Percentiles rank a stretch among this genome's conserved stretches.
Conservation (phyloP, 92 coral and sea anemone species). For the Umimayanthus kanabou region DNA sequence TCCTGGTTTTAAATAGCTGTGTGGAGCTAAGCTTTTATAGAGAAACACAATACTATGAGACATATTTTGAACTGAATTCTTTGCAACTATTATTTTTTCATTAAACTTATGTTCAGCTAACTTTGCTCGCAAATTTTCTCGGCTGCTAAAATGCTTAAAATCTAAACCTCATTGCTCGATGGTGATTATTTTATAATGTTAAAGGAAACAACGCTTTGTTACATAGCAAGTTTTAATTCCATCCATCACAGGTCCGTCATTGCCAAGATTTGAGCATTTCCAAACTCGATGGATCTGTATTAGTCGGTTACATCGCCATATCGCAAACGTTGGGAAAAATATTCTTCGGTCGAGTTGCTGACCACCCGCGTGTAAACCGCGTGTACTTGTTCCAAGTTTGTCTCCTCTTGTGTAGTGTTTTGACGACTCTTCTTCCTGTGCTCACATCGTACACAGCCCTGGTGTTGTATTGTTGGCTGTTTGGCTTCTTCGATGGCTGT, state of each 20-base stretch:
- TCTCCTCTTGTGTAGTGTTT: constrained; percentile 60
- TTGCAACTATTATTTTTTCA: too few relatives aligned
- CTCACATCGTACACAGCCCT: constrained; percentile 59
- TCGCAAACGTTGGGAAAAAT: constrained; percentile 78
- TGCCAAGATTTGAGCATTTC: constrained; percentile 78
- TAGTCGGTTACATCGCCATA: constrained; percentile 80
- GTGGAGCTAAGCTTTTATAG: too few relatives aligned
- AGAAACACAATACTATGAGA: too few relatives aligned
- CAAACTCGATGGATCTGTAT: constrained; percentile 60
- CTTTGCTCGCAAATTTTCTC: too few relatives aligned
- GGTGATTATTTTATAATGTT: too few relatives aligned
- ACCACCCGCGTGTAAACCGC: constrained; percentile 65
- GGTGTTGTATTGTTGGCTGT: constrained; percentile 54
- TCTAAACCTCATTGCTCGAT: not conserved
- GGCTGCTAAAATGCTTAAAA: too few relatives aligned
- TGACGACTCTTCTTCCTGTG: constrained; percentile 65
- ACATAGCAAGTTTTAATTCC: not conserved
- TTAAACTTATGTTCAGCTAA: too few relatives aligned
- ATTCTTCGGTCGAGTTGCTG: constrained; percentile 70
- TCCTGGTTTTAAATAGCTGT: too few relatives aligned
- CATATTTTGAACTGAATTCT: too few relatives aligned
- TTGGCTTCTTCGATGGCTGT: constrained; percentile 71
- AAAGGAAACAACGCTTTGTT: not conserved
- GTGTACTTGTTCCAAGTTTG: constrained; percentile 64
- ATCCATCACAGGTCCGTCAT: constrained; percentile 68